A percentile compares a stretch with the other conserved stretches of the same genome.
Evolutionary conservation across 2,113 vertebrate genomes (phyloP).

Genomic region (Xyliphius kryptos): DNA sequence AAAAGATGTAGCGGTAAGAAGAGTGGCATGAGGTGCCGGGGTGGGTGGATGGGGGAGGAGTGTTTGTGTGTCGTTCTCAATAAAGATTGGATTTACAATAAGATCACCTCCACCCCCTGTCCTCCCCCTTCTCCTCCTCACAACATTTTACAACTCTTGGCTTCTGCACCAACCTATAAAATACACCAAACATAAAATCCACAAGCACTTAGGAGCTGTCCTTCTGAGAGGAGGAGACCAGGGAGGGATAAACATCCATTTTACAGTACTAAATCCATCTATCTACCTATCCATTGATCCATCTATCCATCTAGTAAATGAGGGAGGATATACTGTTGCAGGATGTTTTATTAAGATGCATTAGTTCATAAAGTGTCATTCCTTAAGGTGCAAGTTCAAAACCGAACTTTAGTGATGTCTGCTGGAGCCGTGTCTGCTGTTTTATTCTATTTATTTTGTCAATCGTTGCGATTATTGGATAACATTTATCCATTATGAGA

Average conservation of each 20-base stretch:
- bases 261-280: slow-evolving; percentile 71
- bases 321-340: slow-evolving; percentile 67
- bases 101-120: slow-evolving; percentile 51
- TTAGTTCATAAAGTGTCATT: slow-evolving; percentile 61
- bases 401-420: no score
- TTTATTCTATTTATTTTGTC: no score
- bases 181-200: slow-evolving; percentile 74
- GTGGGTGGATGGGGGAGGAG: slow-evolving; percentile 36
- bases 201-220: slow-evolving; percentile 73
- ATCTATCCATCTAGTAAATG: slow-evolving; percentile 43
- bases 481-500: no score
- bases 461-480: no score
- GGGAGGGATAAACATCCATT: slow-evolving; percentile 63
- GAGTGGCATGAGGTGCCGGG: slow-evolving; percentile 31
- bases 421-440: no score
- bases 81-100: slow-evolving; percentile 74
- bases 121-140: slow-evolving; percentile 51
- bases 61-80: slow-evolving; percentile 64
- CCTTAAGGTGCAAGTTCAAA: slow-evolving; percentile 11
- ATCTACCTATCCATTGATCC: slow-evolving; percentile 43
- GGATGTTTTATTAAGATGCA: slow-evolving; percentile 70
- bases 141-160: slow-evolving; percentile 68
- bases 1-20: slow-evolving; percentile 31
- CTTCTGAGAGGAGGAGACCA: slow-evolving; percentile 45
- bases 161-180: slow-evolving; percentile 68